phyloP scores from a whole-genome alignment of 2,888 invertebrate species.

The Conomelus anceps region DNA sequence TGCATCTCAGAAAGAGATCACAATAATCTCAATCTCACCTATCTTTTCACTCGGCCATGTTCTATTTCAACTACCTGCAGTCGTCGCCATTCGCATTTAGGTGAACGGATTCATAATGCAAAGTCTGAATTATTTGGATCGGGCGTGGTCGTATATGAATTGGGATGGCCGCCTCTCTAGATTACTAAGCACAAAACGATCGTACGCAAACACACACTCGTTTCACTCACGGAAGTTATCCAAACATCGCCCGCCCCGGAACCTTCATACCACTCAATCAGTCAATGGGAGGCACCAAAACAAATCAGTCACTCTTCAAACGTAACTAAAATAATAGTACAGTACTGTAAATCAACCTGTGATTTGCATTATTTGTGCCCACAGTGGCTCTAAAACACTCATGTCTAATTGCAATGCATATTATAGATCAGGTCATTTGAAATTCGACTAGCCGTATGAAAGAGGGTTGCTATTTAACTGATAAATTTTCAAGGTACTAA shows the following conservation, averaged over 20 bases:
- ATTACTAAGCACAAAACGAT: not conserved
- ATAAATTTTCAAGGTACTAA: too few species aligned
- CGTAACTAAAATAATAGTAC: not conserved
- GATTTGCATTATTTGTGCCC: not conserved
- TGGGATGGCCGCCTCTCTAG: not conserved
- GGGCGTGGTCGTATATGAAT: not conserved
- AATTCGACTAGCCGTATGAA: not conserved
- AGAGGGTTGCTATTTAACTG: too few species aligned
- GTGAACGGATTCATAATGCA: not conserved
- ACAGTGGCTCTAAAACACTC: too few species aligned
- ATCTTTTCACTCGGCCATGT: not conserved
- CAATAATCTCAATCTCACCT: not conserved
- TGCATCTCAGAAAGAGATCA: too few species aligned
- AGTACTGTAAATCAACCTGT: too few species aligned
- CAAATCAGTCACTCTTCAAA: not conserved
- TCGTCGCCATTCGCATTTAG: not conserved
- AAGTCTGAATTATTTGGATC: not conserved
- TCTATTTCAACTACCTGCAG: not conserved
- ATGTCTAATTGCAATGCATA: not conserved
- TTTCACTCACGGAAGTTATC: not conserved
- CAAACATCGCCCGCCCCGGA: not conserved
- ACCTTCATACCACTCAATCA: not conserved
- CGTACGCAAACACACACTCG: not conserved
- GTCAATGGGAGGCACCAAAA: not conserved
- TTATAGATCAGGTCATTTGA: not conserved